Conservation (phyloP, 2,113 vertebrate species). For the Craseonycteris thonglongyai region DNA sequence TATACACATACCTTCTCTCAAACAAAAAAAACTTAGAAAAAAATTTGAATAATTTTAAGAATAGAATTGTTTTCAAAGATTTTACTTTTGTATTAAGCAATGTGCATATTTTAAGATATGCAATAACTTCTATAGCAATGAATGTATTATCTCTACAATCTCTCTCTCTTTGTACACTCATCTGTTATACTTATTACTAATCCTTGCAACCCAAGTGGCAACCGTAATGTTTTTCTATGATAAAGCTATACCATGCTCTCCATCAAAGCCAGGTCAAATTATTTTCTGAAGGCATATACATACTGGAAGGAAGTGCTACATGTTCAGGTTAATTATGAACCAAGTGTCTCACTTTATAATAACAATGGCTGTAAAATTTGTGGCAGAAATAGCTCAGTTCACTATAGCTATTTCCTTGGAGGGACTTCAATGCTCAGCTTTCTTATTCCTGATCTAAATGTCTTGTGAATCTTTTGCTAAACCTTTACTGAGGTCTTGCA, state of each 20-base stretch:
- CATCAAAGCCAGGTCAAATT: not conserved
- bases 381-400: not conserved
- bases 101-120: not conserved
- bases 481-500: not conserved
- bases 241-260: not conserved
- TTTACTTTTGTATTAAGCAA: not conserved
- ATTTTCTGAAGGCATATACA: not conserved
- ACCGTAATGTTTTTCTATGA: not conserved
- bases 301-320: not conserved
- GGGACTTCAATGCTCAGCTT: not conserved
- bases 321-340: not conserved
- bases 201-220: not conserved
- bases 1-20: no score
- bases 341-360: not conserved
- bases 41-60: no score
- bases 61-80: not conserved
- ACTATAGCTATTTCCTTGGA: not conserved
- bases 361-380: not conserved
- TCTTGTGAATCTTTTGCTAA: not conserved
- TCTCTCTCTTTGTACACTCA: not conserved
- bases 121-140: not conserved
- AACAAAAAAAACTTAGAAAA: no score
- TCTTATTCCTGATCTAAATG: conserved; percentile 26
- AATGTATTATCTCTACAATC: not conserved
- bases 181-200: not conserved